These are phyloP conservation scores for Chaetorhynchus papuensis DNA, from an alignment of 2,113 vertebrate species.

Conservation along the genomic window DNA sequence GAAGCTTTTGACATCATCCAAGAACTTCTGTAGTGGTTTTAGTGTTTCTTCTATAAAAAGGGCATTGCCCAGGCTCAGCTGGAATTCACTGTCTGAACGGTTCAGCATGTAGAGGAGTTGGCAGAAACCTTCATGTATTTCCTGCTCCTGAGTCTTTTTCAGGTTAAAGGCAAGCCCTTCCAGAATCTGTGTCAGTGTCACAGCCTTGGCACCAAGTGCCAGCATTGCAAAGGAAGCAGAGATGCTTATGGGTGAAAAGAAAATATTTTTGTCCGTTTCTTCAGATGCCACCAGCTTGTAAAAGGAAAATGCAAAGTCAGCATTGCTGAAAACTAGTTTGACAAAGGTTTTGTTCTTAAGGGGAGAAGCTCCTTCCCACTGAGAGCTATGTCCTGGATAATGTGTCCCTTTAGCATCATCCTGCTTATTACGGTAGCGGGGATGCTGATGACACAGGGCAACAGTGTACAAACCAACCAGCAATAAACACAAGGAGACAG, in stretches of 20 bases:
- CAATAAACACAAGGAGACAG: slow-evolving; percentile 12
- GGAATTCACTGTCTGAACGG: slow-evolving; percentile 36
- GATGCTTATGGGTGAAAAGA: slow-evolving; percentile 87
- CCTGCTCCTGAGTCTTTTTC: not conserved
- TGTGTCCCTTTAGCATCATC: not conserved
- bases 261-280: slow-evolving; percentile 67
- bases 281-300: slow-evolving; percentile 71
- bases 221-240: slow-evolving; percentile 78
- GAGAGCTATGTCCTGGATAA: not conserved
- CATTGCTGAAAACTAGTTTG: slow-evolving; percentile 58
- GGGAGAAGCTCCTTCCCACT: not conserved
- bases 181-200: slow-evolving; percentile 78
- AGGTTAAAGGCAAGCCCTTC: slow-evolving; percentile 72
- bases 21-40: slow-evolving; percentile 64
- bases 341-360: not conserved
- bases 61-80: slow-evolving; percentile 73
- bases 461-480: not conserved
- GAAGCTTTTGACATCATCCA: slow-evolving; percentile 64
- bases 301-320: slow-evolving; percentile 78
- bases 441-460: not conserved
- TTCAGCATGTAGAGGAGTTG: slow-evolving; percentile 70
- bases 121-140: slow-evolving; percentile 71
- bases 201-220: slow-evolving; percentile 70
- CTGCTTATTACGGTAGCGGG: not conserved
- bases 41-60: slow-evolving; percentile 73